phyloP scores from a whole-genome alignment of 1,140 invertebrate genomes.

The Piezodorus guildinii region DNA sequence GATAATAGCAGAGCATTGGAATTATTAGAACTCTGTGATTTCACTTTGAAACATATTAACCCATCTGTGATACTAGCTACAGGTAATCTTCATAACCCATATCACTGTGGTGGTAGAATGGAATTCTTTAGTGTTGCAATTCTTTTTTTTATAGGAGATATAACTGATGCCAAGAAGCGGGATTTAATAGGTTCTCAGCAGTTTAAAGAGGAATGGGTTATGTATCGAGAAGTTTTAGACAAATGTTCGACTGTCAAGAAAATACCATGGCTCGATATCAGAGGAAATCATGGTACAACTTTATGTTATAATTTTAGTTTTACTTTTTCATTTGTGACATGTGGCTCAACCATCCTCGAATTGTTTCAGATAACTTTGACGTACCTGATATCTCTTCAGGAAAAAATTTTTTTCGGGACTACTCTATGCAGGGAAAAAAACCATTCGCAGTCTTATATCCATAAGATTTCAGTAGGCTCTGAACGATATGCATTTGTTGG shows the following conservation, averaged over 20 bases:
- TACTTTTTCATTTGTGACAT: neutral
- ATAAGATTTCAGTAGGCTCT: slow-evolving; percentile 34
- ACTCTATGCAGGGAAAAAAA: slow-evolving; percentile 64
- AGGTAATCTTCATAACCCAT: slow-evolving; percentile 37
- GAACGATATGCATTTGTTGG: slow-evolving; percentile 68
- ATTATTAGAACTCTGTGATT: slow-evolving; percentile 67
- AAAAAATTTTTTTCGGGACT: slow-evolving; percentile 68
- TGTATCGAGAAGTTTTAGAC: slow-evolving; percentile 60
- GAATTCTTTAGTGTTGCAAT: neutral
- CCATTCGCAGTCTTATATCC: slow-evolving; percentile 63
- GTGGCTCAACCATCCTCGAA: neutral
- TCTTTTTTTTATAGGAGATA: slow-evolving; percentile 48
- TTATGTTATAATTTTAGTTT: neutral
- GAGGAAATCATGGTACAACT: slow-evolving; percentile 85
- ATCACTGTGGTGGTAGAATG: neutral
- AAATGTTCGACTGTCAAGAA: slow-evolving; percentile 48
- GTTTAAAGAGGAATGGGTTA: slow-evolving; percentile 71
- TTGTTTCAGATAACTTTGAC: slow-evolving; percentile 81
- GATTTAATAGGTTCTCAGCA: slow-evolving; percentile 73
- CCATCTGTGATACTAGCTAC: slow-evolving; percentile 72
- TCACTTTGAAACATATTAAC: slow-evolving; percentile 58
- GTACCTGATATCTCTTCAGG: slow-evolving; percentile 52
- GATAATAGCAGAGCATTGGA: slow-evolving; percentile 61
- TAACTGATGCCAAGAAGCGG: slow-evolving; percentile 76
- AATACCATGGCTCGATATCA: slow-evolving; percentile 78